Conservation (phyloP, 2,797 vertebrate species). For the Myotis daubentonii region DNA sequence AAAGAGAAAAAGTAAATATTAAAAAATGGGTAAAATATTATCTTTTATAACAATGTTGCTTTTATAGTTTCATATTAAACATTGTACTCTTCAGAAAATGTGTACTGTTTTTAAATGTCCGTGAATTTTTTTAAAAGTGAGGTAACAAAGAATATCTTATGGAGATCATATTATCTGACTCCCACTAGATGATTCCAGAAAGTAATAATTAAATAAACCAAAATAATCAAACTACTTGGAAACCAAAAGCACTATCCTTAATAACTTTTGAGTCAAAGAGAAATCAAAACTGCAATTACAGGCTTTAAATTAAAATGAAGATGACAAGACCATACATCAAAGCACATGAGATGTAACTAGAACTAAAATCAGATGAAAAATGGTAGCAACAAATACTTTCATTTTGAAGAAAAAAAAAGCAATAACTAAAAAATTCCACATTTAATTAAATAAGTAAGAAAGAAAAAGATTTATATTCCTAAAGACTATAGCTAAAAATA, state of each 20-base stretch:
- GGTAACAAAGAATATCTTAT: not conserved
- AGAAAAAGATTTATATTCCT: not conserved
- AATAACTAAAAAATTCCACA: not conserved
- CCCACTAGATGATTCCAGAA: conserved; percentile 16
- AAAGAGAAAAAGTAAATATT: conserved; percentile 8
- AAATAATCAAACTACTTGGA: conserved; percentile 56
- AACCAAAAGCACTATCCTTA: conserved; percentile 50
- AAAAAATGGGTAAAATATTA: not conserved
- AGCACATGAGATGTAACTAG: not conserved
- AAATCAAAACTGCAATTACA: conserved; percentile 45
- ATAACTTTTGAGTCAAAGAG: conserved; percentile 39
- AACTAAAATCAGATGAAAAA: conserved; percentile 40
- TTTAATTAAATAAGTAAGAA: conserved; percentile 42
- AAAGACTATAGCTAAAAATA: not conserved
- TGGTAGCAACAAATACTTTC: not conserved
- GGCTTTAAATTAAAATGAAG: conserved; percentile 28
- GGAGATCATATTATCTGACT: not conserved
- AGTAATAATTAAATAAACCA: conserved; percentile 42
- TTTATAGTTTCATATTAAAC: not conserved
- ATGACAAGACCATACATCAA: conserved; percentile 42
- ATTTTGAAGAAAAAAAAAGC: not conserved
- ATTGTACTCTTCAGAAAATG: not conserved
- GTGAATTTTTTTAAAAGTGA: not conserved
- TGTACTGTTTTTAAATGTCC: not conserved
- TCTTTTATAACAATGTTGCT: not conserved